Evolutionary conservation across 1,140 invertebrate genomes (phyloP).

Genomic region (Lasaia peninsularis): DNA sequence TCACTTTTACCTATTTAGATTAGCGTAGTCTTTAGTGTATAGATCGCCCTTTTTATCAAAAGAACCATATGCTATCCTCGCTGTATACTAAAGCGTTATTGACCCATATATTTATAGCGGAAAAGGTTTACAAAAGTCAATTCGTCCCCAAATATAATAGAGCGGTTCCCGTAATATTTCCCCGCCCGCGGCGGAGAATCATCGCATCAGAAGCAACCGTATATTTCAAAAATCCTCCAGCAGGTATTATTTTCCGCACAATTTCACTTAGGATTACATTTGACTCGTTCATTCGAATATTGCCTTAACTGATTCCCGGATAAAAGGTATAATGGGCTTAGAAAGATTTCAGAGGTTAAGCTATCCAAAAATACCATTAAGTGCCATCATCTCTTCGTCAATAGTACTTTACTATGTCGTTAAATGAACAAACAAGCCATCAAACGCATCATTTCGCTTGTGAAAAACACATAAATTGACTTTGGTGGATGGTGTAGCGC

Average conservation of each 20-base stretch:
- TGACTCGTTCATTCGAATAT: conserved; percentile 2
- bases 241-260: conserved; percentile 53
- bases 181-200: conserved; percentile 46
- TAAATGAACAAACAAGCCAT: conserved; percentile 33
- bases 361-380: background rate
- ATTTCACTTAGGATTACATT: conserved; percentile 32
- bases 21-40: too few relatives aligned
- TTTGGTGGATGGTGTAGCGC: background rate
- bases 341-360: background rate
- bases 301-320: background rate
- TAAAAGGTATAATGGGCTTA: background rate
- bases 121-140: conserved; percentile 13
- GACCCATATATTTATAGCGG: background rate
- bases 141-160: conserved; percentile 32
- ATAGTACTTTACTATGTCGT: conserved; percentile 35
- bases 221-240: conserved; percentile 35
- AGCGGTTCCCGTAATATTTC: conserved; percentile 36
- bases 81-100: too few relatives aligned
- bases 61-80: too few relatives aligned
- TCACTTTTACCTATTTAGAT: too few relatives aligned
- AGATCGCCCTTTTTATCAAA: too few relatives aligned
- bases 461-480: conserved; percentile 55
- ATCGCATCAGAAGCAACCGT: conserved; percentile 27
- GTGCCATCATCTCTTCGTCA: conserved; percentile 19
- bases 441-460: conserved; percentile 43